Base-by-base conservation (phyloP, 1,140 invertebrate genomes). In the Camponotus pennsylvanicus region DNA sequence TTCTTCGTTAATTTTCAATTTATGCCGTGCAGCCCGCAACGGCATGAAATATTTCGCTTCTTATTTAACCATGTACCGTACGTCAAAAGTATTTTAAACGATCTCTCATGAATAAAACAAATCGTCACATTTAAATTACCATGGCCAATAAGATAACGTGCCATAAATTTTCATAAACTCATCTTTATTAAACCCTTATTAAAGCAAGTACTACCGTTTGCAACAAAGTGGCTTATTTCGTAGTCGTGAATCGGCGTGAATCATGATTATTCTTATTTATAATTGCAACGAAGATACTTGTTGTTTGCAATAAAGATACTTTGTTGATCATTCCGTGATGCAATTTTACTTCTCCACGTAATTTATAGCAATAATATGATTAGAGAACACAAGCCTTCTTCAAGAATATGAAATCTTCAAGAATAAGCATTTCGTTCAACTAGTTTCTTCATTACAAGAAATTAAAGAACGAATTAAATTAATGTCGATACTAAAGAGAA, bases 91-190 rank as follows among this genome's bases (percentile, higher is more conserved):
- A 69, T 86, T 86, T 82, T 69, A 80, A 86, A 79, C 75, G 84
- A 80, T 80, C 55, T 76, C 76, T 86, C 84, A 86, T 86, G 84
- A 86, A 86, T 86, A 86, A 86, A 80, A 86, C 76, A 86, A 79
- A 79, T 86, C 75, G 64, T 79, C 84, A 79, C 84, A 52, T 86
- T 86, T 80, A 86, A 86, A 86, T 80, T 80, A 67, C 84, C 84
- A 57, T 77, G 64, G 61, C 73, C 75, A 80, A 86, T 86, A 79
- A 64, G 77, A 86, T 85, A 64, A 77, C 40, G 84, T 42, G 77
- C 49, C 64, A 86, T 86, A 86, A 86, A 86, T 86, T 86, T 86
- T 86, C 84, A 86, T 86, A 79, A 86, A 77, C 75, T 69, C 84
- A 86, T 86, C 84, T 79, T 86, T 86, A 86, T 86, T 86, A 86